Base-by-base conservation (phyloP, 2,888 invertebrate species). In the Archips crataeganus region DNA sequence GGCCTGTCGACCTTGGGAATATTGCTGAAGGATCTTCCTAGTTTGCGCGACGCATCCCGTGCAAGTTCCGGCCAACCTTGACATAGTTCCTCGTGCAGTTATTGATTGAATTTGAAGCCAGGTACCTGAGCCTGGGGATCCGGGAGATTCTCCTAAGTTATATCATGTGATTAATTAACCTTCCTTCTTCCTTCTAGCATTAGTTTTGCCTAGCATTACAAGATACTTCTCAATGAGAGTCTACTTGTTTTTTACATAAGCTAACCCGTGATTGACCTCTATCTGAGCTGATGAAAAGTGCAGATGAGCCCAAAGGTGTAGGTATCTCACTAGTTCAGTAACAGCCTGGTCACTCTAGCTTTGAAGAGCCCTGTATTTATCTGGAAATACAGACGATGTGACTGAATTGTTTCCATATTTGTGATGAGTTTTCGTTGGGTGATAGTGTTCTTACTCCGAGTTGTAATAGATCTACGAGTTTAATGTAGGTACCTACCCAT, bases 1-100 rank as follows among this genome's bases (percentile, higher is more conserved):
- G 84, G 85, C 77, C 85, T 79, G 77, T 68, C 68, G 79, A 77
- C 87, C 87, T 73, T 90, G 87, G 88, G 85, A 32, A 11, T 87
- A 15, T 11, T 5, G 49, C 36, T 36, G 65, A 51, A 65, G 65
- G 51, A 51, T 51, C 49, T 65, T 65, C 65, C 49, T 51, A 36
- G 60, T 60, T 13, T n/a, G 60, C 36, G 23, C 60, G 60, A 60
- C 32, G 32, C 60, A 60, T 34, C 60, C 34, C 60, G 36, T n/a
- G 32, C 57, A 11, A 59, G 34, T 34, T 36, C 23, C 36, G 2
- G n/a, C 36, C n/a, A n/a, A 49, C 49, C 60, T 36, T 60, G 60
- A 60, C 36, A 36, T 8, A n/a, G 13, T 60, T 36, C 34, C 60
- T n/a, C n/a, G 2, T 60, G 54, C 54, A 54, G 23, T 9, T 54